Percentiles rank a stretch among this genome's conserved stretches.
These are phyloP conservation scores for Trichogramma pretiosum DNA, from an alignment of 1,140 invertebrate species.

Conservation along the genomic window DNA sequence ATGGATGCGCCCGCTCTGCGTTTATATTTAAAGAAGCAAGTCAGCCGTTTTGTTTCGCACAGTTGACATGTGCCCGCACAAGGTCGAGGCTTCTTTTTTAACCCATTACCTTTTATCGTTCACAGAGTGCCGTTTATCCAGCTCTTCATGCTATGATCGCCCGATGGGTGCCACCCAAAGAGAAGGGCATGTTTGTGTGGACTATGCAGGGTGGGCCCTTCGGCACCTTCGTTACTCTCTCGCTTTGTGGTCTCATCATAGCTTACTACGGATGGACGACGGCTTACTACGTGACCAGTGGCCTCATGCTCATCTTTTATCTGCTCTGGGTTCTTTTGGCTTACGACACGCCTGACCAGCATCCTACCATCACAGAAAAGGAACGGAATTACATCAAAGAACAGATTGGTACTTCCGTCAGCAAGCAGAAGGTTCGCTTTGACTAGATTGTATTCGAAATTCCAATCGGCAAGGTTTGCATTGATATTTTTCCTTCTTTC, in stretches of 20 bases:
- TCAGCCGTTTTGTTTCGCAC: too few relatives aligned
- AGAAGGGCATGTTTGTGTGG: constrained; percentile 68
- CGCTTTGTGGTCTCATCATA: constrained; percentile 57
- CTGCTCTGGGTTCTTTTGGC: constrained; percentile 56
- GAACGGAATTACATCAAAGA: constrained; percentile 70
- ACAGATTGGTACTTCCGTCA: constrained; percentile 47
- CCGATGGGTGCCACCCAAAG: constrained; percentile 64
- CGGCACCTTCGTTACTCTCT: constrained; percentile 67
- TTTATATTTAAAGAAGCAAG: too few relatives aligned
- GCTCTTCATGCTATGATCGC: constrained; percentile 62
- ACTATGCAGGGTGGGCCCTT: constrained; percentile 61
- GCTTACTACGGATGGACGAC: constrained; percentile 60
- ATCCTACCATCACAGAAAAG: constrained; percentile 64
- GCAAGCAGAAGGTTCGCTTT: constrained; percentile 46
- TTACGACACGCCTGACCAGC: constrained; percentile 61
- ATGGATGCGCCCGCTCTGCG: too few relatives aligned
- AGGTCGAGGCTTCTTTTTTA: too few relatives aligned
- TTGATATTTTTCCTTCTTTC: constrained; percentile 13
- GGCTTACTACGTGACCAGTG: constrained; percentile 64
- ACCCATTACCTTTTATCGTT: too few relatives aligned
- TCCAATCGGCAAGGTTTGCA: too few relatives aligned
- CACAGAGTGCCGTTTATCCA: constrained; percentile 63
- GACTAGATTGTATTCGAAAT: too few relatives aligned
- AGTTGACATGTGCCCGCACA: too few relatives aligned
- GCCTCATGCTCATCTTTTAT: constrained; percentile 53